A percentile compares a stretch with the other conserved stretches of the same genome.
Evolutionary conservation across 2,888 invertebrate species (phyloP).

Genomic region (Poecilus cupreus): DNA sequence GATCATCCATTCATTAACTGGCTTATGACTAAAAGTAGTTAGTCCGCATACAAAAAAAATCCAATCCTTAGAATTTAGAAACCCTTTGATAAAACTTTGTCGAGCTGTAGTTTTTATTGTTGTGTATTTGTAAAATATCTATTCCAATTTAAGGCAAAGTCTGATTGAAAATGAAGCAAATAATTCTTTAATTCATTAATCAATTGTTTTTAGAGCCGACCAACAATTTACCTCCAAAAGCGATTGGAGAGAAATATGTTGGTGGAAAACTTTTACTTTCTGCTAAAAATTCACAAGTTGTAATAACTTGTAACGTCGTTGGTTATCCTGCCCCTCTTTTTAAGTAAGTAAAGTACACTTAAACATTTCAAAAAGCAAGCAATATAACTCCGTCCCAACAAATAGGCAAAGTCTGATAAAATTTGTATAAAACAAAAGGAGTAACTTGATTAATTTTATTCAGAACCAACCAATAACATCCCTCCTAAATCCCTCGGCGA

Average conservation of each 20-base stretch:
- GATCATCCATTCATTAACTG: too few relatives aligned
- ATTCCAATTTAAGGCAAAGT: conserved; percentile 4
- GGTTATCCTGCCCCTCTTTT: conserved; percentile 71
- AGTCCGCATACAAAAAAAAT: too few relatives aligned
- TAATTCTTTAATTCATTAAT: conserved; percentile 3
- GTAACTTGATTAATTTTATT: conserved; percentile 65
- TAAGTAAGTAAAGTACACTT: conserved; percentile 71
- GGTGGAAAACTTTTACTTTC: conserved; percentile 74
- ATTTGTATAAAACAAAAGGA: background rate
- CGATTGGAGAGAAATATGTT: conserved; percentile 72
- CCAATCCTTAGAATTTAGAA: too few relatives aligned
- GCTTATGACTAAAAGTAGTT: too few relatives aligned
- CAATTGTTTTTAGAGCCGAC: conserved; percentile 63
- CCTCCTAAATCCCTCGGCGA: conserved; percentile 73
- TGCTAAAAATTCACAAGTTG: conserved; percentile 70
- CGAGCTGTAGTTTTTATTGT: too few relatives aligned
- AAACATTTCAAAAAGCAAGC: too few relatives aligned
- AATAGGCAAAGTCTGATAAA: conserved; percentile 10
- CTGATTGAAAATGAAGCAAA: background rate
- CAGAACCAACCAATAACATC: conserved; percentile 74
- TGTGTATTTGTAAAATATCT: too few relatives aligned
- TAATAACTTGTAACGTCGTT: conserved; percentile 73
- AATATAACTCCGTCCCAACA: background rate
- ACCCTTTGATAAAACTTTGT: too few relatives aligned
- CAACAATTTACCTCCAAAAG: conserved; percentile 79